These are phyloP conservation scores for Solenopsis invicta DNA, from an alignment of 1,140 invertebrate species.

Conservation along the genomic window DNA sequence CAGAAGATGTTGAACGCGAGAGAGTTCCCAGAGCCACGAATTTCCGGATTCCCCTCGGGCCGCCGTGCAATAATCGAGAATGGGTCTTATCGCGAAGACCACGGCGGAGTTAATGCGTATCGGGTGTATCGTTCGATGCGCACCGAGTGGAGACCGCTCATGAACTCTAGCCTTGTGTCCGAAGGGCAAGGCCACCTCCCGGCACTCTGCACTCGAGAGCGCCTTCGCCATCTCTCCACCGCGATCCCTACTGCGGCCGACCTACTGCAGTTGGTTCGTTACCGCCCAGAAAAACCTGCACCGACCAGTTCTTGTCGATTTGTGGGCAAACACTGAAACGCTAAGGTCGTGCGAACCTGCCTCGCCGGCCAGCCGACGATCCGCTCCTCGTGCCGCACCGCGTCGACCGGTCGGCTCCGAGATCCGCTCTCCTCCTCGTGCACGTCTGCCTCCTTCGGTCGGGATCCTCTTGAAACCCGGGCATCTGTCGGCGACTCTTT, in stretches of 20 bases:
- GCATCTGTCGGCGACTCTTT: slow-evolving; percentile 62
- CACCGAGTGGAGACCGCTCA: slow-evolving; percentile 61
- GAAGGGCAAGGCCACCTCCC: slow-evolving; percentile 78
- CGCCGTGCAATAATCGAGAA: not conserved
- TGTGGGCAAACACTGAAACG: slow-evolving; percentile 80
- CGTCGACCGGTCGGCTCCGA: slow-evolving; percentile 35
- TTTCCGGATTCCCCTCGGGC: slow-evolving; percentile 5
- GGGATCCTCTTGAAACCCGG: slow-evolving; percentile 56
- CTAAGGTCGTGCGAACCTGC: slow-evolving; percentile 80
- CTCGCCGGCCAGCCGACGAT: slow-evolving; percentile 56
- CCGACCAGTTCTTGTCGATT: slow-evolving; percentile 82
- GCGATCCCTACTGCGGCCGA: slow-evolving; percentile 61
- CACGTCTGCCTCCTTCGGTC: not conserved
- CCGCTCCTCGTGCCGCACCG: slow-evolving; percentile 42
- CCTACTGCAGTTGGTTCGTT: slow-evolving; percentile 79
- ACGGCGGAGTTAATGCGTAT: slow-evolving; percentile 26
- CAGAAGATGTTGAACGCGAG: not conserved
- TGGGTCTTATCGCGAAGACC: not conserved
- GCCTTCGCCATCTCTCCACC: slow-evolving; percentile 36
- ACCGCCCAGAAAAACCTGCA: slow-evolving; percentile 78
- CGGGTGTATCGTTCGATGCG: slow-evolving; percentile 13
- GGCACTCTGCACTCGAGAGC: slow-evolving; percentile 40
- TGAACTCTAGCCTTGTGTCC: slow-evolving; percentile 81
- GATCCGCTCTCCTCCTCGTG: slow-evolving; percentile 27
- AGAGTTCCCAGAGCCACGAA: not conserved